These are phyloP conservation scores for Nycticebus coucang DNA, from an alignment of 2,113 vertebrate species.

Conservation along the genomic window DNA sequence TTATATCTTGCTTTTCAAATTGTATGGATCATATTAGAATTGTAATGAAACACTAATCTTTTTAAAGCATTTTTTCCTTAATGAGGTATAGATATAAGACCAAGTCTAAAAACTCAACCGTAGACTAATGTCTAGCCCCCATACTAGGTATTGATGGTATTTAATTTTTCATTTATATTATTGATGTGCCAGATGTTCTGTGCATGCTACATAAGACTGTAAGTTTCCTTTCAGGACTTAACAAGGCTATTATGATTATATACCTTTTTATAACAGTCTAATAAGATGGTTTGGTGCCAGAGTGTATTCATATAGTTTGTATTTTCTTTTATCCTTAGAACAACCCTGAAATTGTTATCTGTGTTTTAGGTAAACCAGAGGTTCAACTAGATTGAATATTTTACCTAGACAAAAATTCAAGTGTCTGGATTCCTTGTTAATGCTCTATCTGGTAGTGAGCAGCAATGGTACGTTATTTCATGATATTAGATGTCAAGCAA, in stretches of 20 bases:
- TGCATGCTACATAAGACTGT: background rate
- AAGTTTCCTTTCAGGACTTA: background rate
- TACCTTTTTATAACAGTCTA: too few species aligned
- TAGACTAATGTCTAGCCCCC: background rate
- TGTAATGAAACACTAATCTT: background rate
- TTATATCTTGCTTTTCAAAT: conserved; percentile 18
- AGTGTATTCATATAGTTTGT: background rate
- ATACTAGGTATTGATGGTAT: background rate
- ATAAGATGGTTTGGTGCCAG: too few species aligned
- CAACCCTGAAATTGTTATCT: background rate
- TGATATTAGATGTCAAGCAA: conserved; percentile 7
- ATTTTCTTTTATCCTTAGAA: conserved; percentile 46
- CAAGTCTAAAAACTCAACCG: background rate
- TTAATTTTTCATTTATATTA: background rate
- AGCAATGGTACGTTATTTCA: conserved; percentile 18
- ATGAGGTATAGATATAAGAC: background rate
- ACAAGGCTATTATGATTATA: background rate
- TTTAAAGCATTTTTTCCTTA: background rate
- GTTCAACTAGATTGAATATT: background rate
- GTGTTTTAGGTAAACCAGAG: background rate
- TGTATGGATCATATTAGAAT: background rate
- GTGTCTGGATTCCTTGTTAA: background rate
- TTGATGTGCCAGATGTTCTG: background rate
- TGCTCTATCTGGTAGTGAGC: background rate
- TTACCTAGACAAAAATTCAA: conserved; percentile 8